These are phyloP conservation scores for Gymnothorax reevesii DNA, from an alignment of 2,797 vertebrate species.

Conservation along the genomic window DNA sequence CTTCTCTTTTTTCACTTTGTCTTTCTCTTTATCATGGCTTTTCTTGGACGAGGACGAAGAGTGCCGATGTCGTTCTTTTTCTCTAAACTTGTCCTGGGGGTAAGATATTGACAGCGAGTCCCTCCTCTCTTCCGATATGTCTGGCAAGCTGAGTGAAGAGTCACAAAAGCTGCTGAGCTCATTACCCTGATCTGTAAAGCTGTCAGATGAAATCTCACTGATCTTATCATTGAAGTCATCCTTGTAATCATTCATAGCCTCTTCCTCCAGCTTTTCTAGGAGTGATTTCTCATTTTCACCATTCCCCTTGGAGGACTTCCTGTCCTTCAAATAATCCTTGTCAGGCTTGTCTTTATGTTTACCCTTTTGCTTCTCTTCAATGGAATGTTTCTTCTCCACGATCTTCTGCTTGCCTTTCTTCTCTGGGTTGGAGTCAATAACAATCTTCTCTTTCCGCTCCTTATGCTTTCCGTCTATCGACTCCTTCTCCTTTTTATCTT, in stretches of 20 bases:
- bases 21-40: constrained; percentile 94
- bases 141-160: constrained; percentile 78
- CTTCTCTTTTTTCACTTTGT: constrained; percentile 90
- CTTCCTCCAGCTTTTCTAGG: constrained; percentile 90
- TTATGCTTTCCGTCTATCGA: constrained; percentile 81
- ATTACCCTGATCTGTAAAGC: constrained; percentile 87
- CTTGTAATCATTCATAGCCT: constrained; percentile 90
- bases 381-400: constrained; percentile 81
- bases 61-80: constrained; percentile 91
- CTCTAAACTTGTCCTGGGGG: constrained; percentile 88
- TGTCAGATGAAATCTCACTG: constrained; percentile 94
- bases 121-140: constrained; percentile 85
- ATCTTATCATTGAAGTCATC: constrained; percentile 95
- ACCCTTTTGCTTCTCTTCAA: constrained; percentile 86
- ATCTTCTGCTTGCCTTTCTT: constrained; percentile 88
- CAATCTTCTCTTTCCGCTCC: constrained; percentile 86
- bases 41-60: constrained; percentile 96
- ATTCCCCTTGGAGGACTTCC: constrained; percentile 80
- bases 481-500: constrained; percentile 91
- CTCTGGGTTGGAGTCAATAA: constrained; percentile 85
- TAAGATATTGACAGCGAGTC: constrained; percentile 84
- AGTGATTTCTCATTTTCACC: constrained; percentile 89
- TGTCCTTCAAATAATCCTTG: constrained; percentile 86
- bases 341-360: constrained; percentile 87
- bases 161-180: constrained; percentile 86